Percentiles rank a stretch among this genome's conserved stretches.
These are phyloP conservation scores for Embidobia sp. DNA, from an alignment of 2,888 invertebrate genomes.

Conservation along the genomic window DNA sequence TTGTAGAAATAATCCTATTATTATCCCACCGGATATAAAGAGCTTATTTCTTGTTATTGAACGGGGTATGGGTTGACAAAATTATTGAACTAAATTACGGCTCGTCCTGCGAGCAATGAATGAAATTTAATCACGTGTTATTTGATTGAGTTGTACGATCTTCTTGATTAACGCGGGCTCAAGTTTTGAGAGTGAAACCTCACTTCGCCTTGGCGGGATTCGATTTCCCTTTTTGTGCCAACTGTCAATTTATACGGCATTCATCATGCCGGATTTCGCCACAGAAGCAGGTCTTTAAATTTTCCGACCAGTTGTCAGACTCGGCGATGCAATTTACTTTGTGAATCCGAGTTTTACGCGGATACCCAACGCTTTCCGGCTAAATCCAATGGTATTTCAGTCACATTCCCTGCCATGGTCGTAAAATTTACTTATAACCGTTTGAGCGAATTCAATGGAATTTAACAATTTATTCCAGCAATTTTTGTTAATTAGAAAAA, in stretches of 20 bases:
- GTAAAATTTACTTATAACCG: too few relatives aligned
- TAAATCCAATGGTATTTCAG: too few relatives aligned
- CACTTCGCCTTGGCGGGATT: background rate
- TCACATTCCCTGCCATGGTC: too few relatives aligned
- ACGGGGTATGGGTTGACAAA: background rate
- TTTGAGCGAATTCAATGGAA: too few relatives aligned
- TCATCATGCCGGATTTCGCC: background rate
- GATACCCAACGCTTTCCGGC: background rate
- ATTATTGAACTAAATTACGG: conserved; percentile 1
- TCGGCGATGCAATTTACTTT: conserved; percentile 8
- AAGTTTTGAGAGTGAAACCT: too few relatives aligned
- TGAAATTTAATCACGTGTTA: background rate
- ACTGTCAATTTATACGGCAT: background rate
- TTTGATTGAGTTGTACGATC: background rate
- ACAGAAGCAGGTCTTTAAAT: background rate
- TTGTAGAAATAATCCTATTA: conserved; percentile 8
- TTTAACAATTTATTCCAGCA: too few relatives aligned
- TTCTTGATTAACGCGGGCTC: too few relatives aligned
- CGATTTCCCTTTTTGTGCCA: background rate
- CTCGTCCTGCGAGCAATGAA: background rate
- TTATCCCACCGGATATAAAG: background rate
- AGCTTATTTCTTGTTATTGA: conserved; percentile 1
- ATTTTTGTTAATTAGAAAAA: too few relatives aligned
- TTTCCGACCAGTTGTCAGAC: background rate
- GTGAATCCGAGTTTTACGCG: conserved; percentile 1